Base-by-base conservation (phyloP, 1,140 invertebrate species). In the Drosophila bocqueti region DNA sequence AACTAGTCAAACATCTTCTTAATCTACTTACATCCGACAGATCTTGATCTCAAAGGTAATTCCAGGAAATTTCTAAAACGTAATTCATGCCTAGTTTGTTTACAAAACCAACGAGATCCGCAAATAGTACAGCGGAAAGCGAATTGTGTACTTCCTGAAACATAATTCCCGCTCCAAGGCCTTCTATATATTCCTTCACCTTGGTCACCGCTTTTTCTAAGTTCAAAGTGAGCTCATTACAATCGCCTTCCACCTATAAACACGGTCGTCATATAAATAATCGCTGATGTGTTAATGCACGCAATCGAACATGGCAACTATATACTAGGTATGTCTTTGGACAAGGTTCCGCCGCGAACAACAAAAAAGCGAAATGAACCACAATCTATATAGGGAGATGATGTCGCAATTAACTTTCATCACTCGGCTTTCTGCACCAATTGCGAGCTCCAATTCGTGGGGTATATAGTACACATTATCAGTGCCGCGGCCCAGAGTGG, bases 391-490 rank as follows among this genome's bases (percentile, higher is more conserved):
- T 46, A 47, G 67, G 18, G 52, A 24, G 67, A 52, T 60, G 68
- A 73, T 85, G 82, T 85, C 78, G 77, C 61, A 87, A 83, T 80
- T 83, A 65, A 89, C 77, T 85, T 84, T 90, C 79, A 82, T 85
- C 71, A 84, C 67, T 76, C 68, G 68, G 73, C 64, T 90, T 91
- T 90, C 85, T 90, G 85, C 85, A 90, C 86, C 79, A 90, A 90
- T 90, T 85, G 50, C 82, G 64, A 85, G 64, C 58, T 76, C 69
- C 45, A 79, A 72, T 79, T 67, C 40, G 42, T 43, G 10, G 36
- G 8, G n/a, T 42, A 61, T 38, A 69, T 55, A 61, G 50, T 24
- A 18, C 16, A 63, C 52, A 67, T 63, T 83, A 83, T 83, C 80
- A 69, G 69, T 78, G 71, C 38, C 72, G 40, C 36, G 45, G 34